Percentiles rank a stretch among this genome's conserved stretches.
Conservation (phyloP, 2,113 vertebrate species). For the Charadrius vociferus region DNA sequence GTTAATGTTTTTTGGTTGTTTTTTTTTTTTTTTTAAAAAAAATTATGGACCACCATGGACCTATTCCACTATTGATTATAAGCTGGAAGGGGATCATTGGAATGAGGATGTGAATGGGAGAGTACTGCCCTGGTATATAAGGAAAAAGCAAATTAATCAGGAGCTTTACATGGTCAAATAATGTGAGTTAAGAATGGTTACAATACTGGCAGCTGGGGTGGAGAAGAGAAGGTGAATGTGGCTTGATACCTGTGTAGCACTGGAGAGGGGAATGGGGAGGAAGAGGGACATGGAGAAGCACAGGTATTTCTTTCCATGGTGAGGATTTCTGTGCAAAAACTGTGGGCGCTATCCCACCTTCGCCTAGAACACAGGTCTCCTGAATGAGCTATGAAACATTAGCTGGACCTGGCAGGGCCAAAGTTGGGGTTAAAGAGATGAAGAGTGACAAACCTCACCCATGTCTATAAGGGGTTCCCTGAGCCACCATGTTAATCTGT, state of each 20-base stretch:
- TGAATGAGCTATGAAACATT: neutral
- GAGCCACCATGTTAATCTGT: neutral
- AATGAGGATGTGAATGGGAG: neutral
- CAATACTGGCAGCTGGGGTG: neutral
- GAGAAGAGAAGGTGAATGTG: neutral
- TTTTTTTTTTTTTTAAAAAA: neutral
- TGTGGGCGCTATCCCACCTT: neutral
- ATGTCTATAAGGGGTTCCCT: neutral
- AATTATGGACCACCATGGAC: no score
- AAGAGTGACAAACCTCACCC: neutral
- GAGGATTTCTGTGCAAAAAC: neutral
- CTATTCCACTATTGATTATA: neutral
- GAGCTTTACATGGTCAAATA: neutral
- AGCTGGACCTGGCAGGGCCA: neutral
- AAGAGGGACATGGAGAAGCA: neutral
- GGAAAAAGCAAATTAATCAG: neutral
- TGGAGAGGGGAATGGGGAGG: neutral
- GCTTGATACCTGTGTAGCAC: neutral
- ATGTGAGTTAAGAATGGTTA: neutral
- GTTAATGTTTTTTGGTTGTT: neutral
- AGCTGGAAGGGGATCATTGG: neutral
- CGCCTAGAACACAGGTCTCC: neutral
- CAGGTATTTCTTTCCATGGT: neutral
- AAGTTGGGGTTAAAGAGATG: neutral
- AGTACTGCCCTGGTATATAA: neutral